Evolutionary conservation across 2,797 vertebrate genomes (phyloP).

Genomic region (Channa striata): DNA sequence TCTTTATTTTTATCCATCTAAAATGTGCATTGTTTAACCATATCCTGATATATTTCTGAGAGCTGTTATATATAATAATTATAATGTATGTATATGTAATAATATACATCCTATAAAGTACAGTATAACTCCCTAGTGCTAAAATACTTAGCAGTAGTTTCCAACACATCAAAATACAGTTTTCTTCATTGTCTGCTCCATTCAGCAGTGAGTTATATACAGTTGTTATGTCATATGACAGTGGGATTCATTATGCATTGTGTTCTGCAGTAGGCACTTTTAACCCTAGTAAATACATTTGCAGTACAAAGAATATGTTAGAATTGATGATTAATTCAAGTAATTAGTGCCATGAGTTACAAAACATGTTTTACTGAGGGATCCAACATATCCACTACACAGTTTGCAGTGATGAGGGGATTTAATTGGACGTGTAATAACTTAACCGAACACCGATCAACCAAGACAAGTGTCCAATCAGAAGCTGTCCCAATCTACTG

Average conservation of each 20-base stretch:
- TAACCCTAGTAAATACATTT: not conserved
- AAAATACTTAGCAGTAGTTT: not conserved
- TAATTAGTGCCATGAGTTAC: too few relatives aligned
- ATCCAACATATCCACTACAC: conserved; percentile 8
- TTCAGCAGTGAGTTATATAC: not conserved
- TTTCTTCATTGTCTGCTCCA: not conserved
- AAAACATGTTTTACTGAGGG: not conserved
- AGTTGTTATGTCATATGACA: not conserved
- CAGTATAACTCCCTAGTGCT: not conserved
- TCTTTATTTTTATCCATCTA: not conserved
- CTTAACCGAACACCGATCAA: conserved; percentile 27
- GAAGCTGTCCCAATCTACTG: not conserved
- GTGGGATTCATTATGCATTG: conserved; percentile 13
- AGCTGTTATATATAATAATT: too few relatives aligned
- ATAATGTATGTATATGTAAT: too few relatives aligned
- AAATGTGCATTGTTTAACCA: not conserved
- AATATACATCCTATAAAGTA: not conserved
- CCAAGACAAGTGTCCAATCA: conserved; percentile 7
- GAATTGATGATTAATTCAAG: too few relatives aligned
- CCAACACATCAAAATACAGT: not conserved
- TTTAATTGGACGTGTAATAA: conserved; percentile 20
- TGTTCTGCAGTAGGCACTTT: not conserved
- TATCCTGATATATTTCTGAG: not conserved
- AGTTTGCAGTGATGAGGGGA: conserved; percentile 13
- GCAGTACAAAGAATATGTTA: not conserved